phyloP scores from a whole-genome alignment of 2,888 invertebrate genomes.

The Ormyrus rosae region DNA sequence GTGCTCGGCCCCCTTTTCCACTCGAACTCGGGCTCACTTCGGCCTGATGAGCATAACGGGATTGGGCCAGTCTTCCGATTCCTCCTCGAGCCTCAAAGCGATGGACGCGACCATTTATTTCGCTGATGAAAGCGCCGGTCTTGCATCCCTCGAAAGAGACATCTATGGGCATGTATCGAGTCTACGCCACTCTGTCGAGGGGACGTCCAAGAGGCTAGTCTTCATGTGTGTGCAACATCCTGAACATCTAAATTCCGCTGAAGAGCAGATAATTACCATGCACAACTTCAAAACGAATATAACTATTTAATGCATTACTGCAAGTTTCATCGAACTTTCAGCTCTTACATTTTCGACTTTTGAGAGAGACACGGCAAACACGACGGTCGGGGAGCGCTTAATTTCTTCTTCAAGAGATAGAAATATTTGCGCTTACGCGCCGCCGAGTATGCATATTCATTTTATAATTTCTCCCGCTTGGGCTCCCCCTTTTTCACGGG shows the following conservation, averaged over 20 bases:
- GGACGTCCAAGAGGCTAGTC: too few species aligned
- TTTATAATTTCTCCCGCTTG: conserved; percentile 58
- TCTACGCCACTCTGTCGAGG: too few species aligned
- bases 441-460: conserved; percentile 67
- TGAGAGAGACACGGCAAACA: too few species aligned
- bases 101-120: conserved; percentile 27
- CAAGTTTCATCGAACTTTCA: too few species aligned
- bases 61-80: conserved; percentile 1
- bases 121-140: conserved; percentile 26
- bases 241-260: too few species aligned
- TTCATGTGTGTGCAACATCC: too few species aligned
- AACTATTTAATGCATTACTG: too few species aligned
- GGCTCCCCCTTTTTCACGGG: not conserved
- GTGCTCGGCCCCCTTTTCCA: conserved; percentile 17
- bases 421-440: conserved; percentile 14
- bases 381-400: conserved; percentile 48
- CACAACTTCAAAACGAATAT: too few species aligned
- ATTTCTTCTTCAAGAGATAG: conserved; percentile 58
- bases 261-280: too few species aligned
- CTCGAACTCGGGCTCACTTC: not conserved
- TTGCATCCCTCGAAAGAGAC: too few species aligned
- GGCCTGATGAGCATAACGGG: conserved; percentile 3
- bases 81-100: conserved; percentile 28
- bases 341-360: too few species aligned
- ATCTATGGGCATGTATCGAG: too few species aligned